Base-by-base conservation (phyloP, 2,888 invertebrate species). In the Polyommatus iphigenia region DNA sequence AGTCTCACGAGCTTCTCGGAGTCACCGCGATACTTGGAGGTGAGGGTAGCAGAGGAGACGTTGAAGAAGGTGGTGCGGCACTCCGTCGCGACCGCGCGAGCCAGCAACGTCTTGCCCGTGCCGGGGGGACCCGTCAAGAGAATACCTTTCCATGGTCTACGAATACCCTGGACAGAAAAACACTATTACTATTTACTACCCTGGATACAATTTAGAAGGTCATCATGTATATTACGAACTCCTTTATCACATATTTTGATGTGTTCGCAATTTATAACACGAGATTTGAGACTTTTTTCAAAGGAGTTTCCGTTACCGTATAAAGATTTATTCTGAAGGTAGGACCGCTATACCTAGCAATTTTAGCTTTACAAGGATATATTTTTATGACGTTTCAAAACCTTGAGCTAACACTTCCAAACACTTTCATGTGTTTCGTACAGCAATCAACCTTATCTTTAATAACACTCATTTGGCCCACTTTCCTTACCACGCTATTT, bases 21-120 rank as follows among this genome's bases (percentile, higher is more conserved):
- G 87, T 98, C 98, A 0, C 98, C 98, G n/a, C 98, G 94, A 85
- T 97, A 98, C 86, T 98, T 98, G 0, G 98, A 98, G 0, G 97
- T 97, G 62, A 98, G 95, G 0, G 97, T 97, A 0, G 98, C 97
- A 0, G 98, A 97, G 0, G 98, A 97, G 0, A 98, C 97, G 87
- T 98, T 97, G 89, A 98, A 97, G 91, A 98, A 98, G 0, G 98
- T 98, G 0, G 98, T 97, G 75, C 97, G 96, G 87, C 98, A 98
- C 88, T 98, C 98, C 0, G 98, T 98, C 29, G 98, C 98, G 18
- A 98, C 98, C 0, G 98, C 98, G 83, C 98, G 96, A 1, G 97
- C 97, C 80, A 98, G 90, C 91, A 97, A 94, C 0, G 97, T 98
- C 89, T 98, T 98, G 0, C 97, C 97, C 0, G 97, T 97, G 57